Base-by-base conservation (phyloP, 2,888 invertebrate genomes). In the Leucozona laternaria region DNA sequence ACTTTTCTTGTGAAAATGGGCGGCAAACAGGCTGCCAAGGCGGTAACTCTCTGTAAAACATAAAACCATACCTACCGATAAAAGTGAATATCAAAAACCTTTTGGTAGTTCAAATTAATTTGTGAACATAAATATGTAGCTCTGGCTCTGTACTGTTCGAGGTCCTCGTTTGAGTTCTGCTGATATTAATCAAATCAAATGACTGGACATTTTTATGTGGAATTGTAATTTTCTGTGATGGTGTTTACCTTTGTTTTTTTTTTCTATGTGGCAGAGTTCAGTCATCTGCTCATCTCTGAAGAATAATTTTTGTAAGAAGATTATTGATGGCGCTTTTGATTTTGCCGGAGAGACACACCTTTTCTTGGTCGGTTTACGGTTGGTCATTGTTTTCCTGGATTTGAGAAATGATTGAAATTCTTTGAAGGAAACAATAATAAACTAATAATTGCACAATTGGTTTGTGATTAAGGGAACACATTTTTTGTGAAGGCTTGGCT, bases 1-100 rank as follows among this genome's bases (percentile, higher is more conserved):
- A 78, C 13, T 60, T 73, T 79, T 86, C 81, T 71, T 79, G 82
- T 78, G 86, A 86, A 86, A 82, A 78, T 75, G 78, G 86, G 78
- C 86, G 78, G 80, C 72, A 17, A 62, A 37, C 37, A 28, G 25
- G 4, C 13, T 62, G 62, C 7, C 28, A 45, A 34, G 50, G 66
- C 48, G 50, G 58, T 37, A 45, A 34, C 25, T 10, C 22, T 62
- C 48, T 48, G 45, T 45, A 40, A 55, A 15, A 22, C 20, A 55
- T 6, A 25, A 37, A 60, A 60, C 60, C 15, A 7, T 15, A 3
- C 8, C 11, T 11, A 37, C 10, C 11, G 0, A 45, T 45, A 45
- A 45, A 17, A 45, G 4, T 40, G 40, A 40, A 40, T 40, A 40
- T 17, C 8, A 2, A 37, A n/a, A 25, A 50, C 34, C 60, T 75